Percentiles rank a stretch among this genome's conserved stretches.
These are phyloP conservation scores for Stenopsyche tienmushanensis DNA, from an alignment of 1,140 invertebrate species.

Conservation along the genomic window DNA sequence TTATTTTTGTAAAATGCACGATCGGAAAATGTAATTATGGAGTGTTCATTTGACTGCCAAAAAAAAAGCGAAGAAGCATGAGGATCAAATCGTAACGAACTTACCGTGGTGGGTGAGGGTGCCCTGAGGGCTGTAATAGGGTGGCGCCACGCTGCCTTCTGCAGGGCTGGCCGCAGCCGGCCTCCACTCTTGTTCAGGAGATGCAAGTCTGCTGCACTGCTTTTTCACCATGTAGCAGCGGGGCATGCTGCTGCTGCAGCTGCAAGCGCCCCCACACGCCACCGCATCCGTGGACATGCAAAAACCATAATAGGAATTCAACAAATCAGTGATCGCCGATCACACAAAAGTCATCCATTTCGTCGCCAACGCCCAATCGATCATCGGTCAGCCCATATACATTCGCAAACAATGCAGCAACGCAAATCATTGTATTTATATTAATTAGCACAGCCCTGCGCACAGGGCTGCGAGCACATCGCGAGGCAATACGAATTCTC, in stretches of 20 bases:
- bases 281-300: background rate
- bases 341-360: background rate
- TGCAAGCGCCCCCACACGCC: background rate
- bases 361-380: background rate
- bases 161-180: conserved; percentile 47
- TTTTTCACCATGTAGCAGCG: conserved; percentile 60
- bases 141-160: conserved; percentile 49
- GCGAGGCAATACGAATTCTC: too few species aligned
- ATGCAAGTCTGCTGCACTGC: conserved; percentile 49
- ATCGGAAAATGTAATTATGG: too few species aligned
- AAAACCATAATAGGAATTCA: background rate
- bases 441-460: too few species aligned
- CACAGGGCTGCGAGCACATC: too few species aligned
- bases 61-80: too few species aligned
- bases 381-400: background rate
- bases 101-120: conserved; percentile 41
- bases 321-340: background rate
- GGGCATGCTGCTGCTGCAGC: conserved; percentile 47
- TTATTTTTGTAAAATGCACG: too few species aligned
- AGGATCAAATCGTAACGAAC: background rate
- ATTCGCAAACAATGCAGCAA: background rate
- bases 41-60: too few species aligned
- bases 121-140: conserved; percentile 46
- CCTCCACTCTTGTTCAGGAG: conserved; percentile 29
- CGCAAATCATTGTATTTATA: too few species aligned